Evolutionary conservation across 2,888 invertebrate genomes (phyloP), one percentile per base, ranked within the genome.

Genomic region (Hemaris fuciformis): DNA sequence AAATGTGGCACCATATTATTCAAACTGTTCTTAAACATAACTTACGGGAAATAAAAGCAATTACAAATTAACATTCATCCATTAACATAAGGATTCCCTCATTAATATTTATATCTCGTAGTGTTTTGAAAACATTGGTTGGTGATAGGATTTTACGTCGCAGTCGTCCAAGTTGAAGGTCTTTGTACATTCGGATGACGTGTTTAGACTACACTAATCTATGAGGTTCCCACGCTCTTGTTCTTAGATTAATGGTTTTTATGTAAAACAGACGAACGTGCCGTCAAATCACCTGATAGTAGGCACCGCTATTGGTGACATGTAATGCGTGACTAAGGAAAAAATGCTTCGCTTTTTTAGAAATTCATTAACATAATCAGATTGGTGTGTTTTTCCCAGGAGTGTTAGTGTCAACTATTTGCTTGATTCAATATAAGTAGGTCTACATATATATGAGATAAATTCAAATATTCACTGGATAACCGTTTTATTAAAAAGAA

Each of bases 171-270:
- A 23, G 25, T 48, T 48, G 48, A 48, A 48, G 48, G 48, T 13
- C 48, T 48, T 7, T 7, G 25, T 46, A 48, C 48, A 48, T 53
- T 53, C 53, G 31, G 27, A 20, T 31, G 31, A 53, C 53, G 53
- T 53, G 53, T 31, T 27, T 31, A 4, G 18, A 53, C 13, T 20
- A 15, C 27, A 31, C 10, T 53, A 53, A 53, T 53, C 27, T 53
- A 53, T 31, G 53, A 53, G 31, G 53, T 53, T 53, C 53, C 53
- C 53, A 53, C 53, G 53, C 18, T 53, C 53, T 31, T 53, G 53
- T 53, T 53, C 20, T 53, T 53, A 3, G 18, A 53, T 48, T 27
- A 48, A 53, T 18, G 27, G 27, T 53, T 31, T 53, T 53, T 53
- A 53, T 53, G 31, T 27, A 15, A 53, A 31, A 5, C 15, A 48